Conservation (phyloP, 1,140 invertebrate genomes). For the Campoletis sonorensis region DNA sequence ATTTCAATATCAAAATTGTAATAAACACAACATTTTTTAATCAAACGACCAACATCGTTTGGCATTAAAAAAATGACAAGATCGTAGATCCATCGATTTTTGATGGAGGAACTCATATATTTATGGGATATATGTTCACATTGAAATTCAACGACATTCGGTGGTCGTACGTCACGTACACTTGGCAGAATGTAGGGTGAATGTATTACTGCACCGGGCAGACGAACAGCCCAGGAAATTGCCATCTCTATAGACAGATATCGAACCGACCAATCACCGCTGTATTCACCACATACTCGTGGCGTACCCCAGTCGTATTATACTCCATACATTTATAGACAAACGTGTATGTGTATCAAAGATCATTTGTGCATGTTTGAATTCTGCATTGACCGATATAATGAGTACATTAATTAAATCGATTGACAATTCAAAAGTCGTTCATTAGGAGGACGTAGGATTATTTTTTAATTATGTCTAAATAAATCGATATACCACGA, state of each 20-base stretch:
- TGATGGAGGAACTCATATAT: background rate
- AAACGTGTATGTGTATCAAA: too few relatives aligned
- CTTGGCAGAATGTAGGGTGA: slow-evolving; percentile 16
- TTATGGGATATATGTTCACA: background rate
- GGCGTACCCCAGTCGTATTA: slow-evolving; percentile 10
- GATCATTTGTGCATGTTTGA: background rate
- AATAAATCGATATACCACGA: too few relatives aligned
- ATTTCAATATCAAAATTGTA: too few relatives aligned
- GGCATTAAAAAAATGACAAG: too few relatives aligned
- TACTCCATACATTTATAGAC: background rate
- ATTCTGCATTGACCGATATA: background rate
- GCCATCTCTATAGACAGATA: slow-evolving; percentile 25
- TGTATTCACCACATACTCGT: slow-evolving; percentile 14
- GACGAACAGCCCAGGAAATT: slow-evolving; percentile 19
- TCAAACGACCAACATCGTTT: too few relatives aligned
- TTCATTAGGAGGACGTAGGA: background rate
- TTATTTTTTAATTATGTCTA: background rate
- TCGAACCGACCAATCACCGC: slow-evolving; percentile 22
- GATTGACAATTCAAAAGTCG: background rate
- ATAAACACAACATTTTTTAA: too few relatives aligned
- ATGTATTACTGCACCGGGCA: slow-evolving; percentile 9
- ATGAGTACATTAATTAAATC: background rate
- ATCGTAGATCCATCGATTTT: background rate
- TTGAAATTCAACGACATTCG: background rate
- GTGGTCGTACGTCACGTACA: slow-evolving; percentile 5